A percentile compares a stretch with the other conserved stretches of the same genome.
Evolutionary conservation across 2,113 vertebrate species (phyloP).

Genomic region (Sturnus vulgaris): DNA sequence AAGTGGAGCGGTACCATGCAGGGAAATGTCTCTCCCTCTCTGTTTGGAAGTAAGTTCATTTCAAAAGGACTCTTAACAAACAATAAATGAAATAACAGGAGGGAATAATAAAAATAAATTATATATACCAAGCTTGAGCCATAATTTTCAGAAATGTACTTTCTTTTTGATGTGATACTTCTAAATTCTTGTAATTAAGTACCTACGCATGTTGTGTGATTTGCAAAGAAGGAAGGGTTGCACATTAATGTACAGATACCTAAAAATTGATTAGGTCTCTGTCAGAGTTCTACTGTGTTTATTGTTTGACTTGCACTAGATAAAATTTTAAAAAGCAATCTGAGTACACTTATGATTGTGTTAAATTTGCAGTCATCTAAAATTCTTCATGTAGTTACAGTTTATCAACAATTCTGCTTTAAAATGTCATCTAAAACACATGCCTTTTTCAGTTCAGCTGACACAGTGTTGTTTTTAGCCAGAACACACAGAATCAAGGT

Average conservation of each 20-base stretch:
- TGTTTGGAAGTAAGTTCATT: conserved; percentile 94
- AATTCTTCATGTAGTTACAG: not conserved
- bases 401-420: not conserved
- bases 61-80: not conserved
- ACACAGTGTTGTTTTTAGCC: not conserved
- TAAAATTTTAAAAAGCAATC: not conserved
- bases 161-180: not conserved
- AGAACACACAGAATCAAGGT: not conserved
- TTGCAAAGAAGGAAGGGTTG: not conserved
- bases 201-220: not conserved
- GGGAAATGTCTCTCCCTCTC: conserved; percentile 93
- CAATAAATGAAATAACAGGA: not conserved
- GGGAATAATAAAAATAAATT: not conserved
- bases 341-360: not conserved
- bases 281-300: not conserved
- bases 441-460: not conserved
- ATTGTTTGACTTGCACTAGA: not conserved
- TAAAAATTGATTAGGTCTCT: not conserved
- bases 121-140: not conserved
- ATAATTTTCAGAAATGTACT: not conserved
- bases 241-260: not conserved
- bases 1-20: conserved; percentile 92
- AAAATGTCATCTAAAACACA: not conserved
- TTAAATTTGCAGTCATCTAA: not conserved
- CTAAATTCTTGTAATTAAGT: not conserved